phyloP scores from a whole-genome alignment of 2,888 invertebrate species.

The Nephrotoma guestfalica region DNA sequence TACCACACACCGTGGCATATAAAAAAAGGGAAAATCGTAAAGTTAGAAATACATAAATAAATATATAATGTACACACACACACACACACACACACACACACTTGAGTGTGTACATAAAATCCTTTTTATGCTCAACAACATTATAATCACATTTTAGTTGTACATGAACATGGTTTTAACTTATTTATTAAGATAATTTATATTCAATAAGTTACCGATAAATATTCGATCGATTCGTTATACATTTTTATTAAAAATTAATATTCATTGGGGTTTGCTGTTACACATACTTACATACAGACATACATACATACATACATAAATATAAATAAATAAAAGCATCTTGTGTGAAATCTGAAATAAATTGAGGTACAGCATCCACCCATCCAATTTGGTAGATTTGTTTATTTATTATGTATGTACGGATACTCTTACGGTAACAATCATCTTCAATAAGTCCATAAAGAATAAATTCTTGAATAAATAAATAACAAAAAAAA shows the following conservation, averaged over 20 bases:
- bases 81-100: not conserved
- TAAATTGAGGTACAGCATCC: not conserved
- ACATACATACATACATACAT: not conserved
- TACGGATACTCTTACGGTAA: not conserved
- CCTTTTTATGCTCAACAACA: not conserved
- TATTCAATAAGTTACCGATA: not conserved
- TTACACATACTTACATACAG: not conserved
- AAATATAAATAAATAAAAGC: not conserved
- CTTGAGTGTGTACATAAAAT: not conserved
- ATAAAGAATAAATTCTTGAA: not conserved
- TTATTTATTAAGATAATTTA: not conserved
- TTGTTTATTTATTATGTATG: not conserved
- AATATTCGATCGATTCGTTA: not conserved
- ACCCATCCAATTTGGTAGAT: not conserved
- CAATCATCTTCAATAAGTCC: not conserved
- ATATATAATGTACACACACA: not conserved
- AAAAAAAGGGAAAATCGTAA: not conserved
- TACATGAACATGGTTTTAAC: not conserved
- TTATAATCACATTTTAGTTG: not conserved
- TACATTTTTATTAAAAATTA: not conserved
- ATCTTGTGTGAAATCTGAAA: not conserved
- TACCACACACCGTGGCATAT: not conserved
- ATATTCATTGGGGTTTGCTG: not conserved
- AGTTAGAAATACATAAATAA: not conserved
- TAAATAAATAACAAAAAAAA: not conserved